These are phyloP conservation scores for Parnassius smintheus DNA, from an alignment of 2,888 invertebrate genomes.

Conservation along the genomic window DNA sequence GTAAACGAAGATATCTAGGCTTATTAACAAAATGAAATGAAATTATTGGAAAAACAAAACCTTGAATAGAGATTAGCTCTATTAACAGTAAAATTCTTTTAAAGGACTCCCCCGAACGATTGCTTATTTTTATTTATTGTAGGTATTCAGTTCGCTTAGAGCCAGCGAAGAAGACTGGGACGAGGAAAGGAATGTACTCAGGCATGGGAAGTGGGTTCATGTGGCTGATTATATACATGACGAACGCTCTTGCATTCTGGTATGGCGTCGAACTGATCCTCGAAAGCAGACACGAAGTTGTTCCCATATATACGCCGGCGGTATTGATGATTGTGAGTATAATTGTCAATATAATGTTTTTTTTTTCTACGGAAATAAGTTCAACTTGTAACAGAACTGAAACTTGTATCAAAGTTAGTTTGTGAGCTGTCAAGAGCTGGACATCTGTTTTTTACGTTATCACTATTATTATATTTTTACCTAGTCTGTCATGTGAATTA, in stretches of 20 bases:
- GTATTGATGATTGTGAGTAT: slow-evolving; percentile 85
- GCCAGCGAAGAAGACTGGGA: slow-evolving; percentile 83
- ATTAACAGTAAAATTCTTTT: no score
- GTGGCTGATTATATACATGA: slow-evolving; percentile 88
- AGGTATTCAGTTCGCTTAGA: slow-evolving; percentile 78
- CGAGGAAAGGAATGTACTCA: slow-evolving; percentile 83
- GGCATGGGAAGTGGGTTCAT: slow-evolving; percentile 86
- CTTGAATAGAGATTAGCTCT: no score
- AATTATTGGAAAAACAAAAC: no score
- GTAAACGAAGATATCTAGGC: slow-evolving; percentile 38
- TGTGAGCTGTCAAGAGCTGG: no score
- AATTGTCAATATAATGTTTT: not conserved
- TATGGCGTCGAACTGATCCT: slow-evolving; percentile 88
- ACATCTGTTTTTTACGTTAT: no score
- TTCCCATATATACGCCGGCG: slow-evolving; percentile 84
- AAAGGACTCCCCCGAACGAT: no score
- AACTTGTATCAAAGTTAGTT: no score
- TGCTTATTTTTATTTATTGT: slow-evolving; percentile 22
- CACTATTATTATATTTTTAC: no score
- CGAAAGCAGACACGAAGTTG: slow-evolving; percentile 77
- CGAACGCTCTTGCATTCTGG: slow-evolving; percentile 89
- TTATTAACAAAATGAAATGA: no score
- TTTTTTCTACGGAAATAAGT: not conserved
- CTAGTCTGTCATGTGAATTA: no score
- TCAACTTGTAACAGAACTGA: no score